phyloP scores from a whole-genome alignment of 2,113 vertebrate genomes.

The Sinocyclocheilus anshuiensis region DNA sequence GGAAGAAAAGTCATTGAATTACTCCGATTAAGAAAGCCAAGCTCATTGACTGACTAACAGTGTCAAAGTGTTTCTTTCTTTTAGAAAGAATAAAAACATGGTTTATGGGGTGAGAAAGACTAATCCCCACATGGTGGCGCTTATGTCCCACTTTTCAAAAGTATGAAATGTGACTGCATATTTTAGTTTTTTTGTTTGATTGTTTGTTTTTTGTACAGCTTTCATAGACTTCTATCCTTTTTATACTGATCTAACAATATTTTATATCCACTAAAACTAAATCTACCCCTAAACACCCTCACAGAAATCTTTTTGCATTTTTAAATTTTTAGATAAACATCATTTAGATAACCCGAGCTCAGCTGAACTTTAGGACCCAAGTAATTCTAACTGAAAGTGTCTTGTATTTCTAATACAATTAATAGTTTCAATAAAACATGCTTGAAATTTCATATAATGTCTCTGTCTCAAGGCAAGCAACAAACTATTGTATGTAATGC shows the following conservation, averaged over 20 bases:
- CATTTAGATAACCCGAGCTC: neutral
- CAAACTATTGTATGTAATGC: neutral
- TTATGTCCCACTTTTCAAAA: neutral
- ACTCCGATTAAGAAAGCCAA: neutral
- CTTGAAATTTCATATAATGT: neutral
- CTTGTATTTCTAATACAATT: neutral
- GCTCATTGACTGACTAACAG: neutral
- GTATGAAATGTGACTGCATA: neutral
- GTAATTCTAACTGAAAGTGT: neutral
- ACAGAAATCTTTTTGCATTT: too few species aligned
- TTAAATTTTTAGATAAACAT: too few species aligned
- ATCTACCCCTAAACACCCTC: too few species aligned
- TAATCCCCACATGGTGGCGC: conserved; percentile 57
- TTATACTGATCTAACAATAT: too few species aligned
- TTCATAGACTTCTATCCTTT: too few species aligned
- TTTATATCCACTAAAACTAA: too few species aligned
- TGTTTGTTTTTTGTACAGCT: too few species aligned
- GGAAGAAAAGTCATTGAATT: neutral
- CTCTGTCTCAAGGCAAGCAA: neutral
- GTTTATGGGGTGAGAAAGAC: neutral
- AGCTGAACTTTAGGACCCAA: conserved; percentile 3
- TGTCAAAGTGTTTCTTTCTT: neutral
- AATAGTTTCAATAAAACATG: conserved; percentile 16
- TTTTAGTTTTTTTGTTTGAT: neutral
- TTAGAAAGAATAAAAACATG: neutral